Conservation (phyloP, 2,888 invertebrate species). For the Platycheirus albimanus region DNA sequence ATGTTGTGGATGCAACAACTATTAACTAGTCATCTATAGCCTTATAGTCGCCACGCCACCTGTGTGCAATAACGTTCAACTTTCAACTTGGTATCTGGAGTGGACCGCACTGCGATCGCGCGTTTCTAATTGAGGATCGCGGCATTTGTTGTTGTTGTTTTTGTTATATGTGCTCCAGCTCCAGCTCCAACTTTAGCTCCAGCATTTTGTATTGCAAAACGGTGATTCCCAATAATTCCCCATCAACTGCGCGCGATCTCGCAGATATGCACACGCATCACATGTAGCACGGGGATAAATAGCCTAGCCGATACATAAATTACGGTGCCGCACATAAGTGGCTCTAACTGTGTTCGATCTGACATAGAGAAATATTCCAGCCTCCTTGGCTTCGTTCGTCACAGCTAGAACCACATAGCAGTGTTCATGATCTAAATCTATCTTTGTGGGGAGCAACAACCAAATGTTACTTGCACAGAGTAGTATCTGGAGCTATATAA, state of each 20-base stretch:
- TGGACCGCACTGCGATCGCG: conserved; percentile 30
- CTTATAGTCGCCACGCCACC: conserved; percentile 45
- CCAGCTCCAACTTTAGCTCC: too few species aligned
- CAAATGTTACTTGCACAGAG: not conserved
- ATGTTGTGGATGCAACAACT: conserved; percentile 4
- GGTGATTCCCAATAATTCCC: conserved; percentile 67
- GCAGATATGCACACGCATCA: conserved; percentile 58
- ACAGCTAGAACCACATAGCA: not conserved
- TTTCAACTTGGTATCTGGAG: conserved; percentile 62
- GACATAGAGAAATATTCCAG: conserved; percentile 64
- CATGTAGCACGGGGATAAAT: conserved; percentile 67
- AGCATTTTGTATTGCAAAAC: conserved; percentile 57
- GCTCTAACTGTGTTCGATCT: conserved; percentile 72
- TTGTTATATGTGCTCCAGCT: conserved; percentile 1
- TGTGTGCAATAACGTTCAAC: conserved; percentile 60
- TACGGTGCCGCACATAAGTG: conserved; percentile 66
- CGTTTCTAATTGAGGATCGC: conserved; percentile 55
- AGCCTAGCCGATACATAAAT: conserved; percentile 70
- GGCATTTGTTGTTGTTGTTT: not conserved
- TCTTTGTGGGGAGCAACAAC: conserved; percentile 6
- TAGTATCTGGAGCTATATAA: conserved; percentile 42
- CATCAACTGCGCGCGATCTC: conserved; percentile 50
- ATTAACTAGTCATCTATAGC: not conserved
- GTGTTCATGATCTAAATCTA: conserved; percentile 50
- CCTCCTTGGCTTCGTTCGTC: conserved; percentile 49